Conservation (phyloP, 2,888 invertebrate species). For the Netelia inedita region DNA sequence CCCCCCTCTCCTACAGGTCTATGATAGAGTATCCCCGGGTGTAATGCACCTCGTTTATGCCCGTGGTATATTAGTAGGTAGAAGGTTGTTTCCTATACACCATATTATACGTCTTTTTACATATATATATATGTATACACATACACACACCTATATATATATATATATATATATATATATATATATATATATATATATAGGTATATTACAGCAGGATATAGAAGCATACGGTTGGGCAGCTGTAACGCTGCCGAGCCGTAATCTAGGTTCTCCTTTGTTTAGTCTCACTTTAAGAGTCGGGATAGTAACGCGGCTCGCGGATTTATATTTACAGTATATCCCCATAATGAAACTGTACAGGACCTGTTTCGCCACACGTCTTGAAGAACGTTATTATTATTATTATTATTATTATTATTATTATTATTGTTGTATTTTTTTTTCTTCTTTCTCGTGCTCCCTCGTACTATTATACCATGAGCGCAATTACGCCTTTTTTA, state of each 20-base stretch:
- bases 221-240: not conserved
- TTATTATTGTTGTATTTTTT: conserved; percentile 1
- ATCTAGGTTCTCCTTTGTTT: conserved; percentile 59
- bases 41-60: conserved; percentile 44
- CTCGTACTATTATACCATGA: not conserved
- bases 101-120: not conserved
- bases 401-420: not conserved
- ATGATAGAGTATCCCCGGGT: conserved; percentile 28
- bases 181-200: not conserved
- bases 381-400: no score
- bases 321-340: conserved; percentile 27
- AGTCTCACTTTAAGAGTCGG: conserved; percentile 50
- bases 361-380: not conserved
- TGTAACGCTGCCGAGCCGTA: conserved; percentile 12
- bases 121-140: not conserved
- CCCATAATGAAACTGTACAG: conserved; percentile 16
- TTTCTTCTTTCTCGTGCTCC: conserved; percentile 4
- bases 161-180: not conserved
- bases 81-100: not conserved
- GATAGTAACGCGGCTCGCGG: conserved; percentile 44
- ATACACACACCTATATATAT: no score
- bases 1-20: not conserved
- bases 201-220: not conserved
- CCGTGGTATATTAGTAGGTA: conserved; percentile 45
- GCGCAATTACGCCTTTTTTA: not conserved